Conservation (phyloP, 2,888 invertebrate species). For the Apoda limacodes region DNA sequence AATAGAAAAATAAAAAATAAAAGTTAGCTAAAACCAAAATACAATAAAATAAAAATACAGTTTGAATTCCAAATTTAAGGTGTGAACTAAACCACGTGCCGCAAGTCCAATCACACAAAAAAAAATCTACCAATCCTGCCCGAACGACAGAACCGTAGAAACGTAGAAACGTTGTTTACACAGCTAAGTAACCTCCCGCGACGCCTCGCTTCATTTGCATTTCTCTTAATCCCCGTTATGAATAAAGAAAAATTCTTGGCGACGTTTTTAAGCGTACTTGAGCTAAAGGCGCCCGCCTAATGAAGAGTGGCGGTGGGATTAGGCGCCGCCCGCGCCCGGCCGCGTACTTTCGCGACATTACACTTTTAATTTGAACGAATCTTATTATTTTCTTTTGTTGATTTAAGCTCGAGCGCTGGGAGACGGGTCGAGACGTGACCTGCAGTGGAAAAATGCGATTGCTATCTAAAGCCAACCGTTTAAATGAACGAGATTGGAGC, state of each 20-base stretch:
- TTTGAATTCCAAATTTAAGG: slow-evolving; percentile 3
- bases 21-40: too few relatives aligned
- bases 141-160: slow-evolving; percentile 28
- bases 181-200: slow-evolving; percentile 60
- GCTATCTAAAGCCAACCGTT: slow-evolving; percentile 78
- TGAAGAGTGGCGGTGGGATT: slow-evolving; percentile 61
- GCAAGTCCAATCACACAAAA: slow-evolving; percentile 28
- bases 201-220: slow-evolving; percentile 66
- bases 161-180: slow-evolving; percentile 55
- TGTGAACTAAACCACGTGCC: slow-evolving; percentile 19
- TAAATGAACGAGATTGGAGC: slow-evolving; percentile 79
- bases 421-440: slow-evolving; percentile 75
- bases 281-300: slow-evolving; percentile 47
- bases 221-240: slow-evolving; percentile 67
- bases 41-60: neutral
- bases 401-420: slow-evolving; percentile 73
- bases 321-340: slow-evolving; percentile 31
- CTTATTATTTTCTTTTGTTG: slow-evolving; percentile 78
- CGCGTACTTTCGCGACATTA: slow-evolving; percentile 68
- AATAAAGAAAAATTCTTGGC: slow-evolving; percentile 66
- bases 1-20: too few relatives aligned
- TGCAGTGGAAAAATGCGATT: slow-evolving; percentile 79
- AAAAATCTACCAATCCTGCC: slow-evolving; percentile 26
- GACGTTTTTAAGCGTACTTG: slow-evolving; percentile 54
- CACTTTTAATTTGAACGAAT: slow-evolving; percentile 81